phyloP scores from a whole-genome alignment of 2,888 invertebrate genomes.

The Chymomyza fuscimana region DNA sequence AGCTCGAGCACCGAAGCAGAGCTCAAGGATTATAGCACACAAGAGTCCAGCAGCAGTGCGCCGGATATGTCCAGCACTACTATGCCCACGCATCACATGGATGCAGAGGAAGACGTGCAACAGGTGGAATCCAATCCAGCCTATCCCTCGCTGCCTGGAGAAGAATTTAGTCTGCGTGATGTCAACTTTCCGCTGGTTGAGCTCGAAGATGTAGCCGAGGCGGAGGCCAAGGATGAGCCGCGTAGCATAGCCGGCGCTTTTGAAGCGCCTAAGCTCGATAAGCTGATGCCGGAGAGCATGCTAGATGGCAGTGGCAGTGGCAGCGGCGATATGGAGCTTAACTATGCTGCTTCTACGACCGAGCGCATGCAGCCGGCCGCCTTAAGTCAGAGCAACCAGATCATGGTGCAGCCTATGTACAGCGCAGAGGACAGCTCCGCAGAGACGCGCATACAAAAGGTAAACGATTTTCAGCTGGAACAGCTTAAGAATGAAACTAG shows the following conservation, averaged over 20 bases:
- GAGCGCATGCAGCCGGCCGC: slow-evolving; percentile 32
- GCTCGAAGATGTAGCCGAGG: slow-evolving; percentile 67
- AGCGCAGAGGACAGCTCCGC: slow-evolving; percentile 68
- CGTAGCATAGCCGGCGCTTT: slow-evolving; percentile 61
- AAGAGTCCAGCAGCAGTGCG: slow-evolving; percentile 13
- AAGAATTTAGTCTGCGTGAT: slow-evolving; percentile 80
- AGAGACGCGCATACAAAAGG: slow-evolving; percentile 66
- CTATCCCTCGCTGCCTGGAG: slow-evolving; percentile 81
- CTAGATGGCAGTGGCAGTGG: slow-evolving; percentile 59
- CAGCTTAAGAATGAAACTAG: slow-evolving; percentile 50
- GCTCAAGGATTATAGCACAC: slow-evolving; percentile 6
- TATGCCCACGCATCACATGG: slow-evolving; percentile 49
- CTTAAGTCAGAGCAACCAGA: not conserved
- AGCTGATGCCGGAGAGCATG: slow-evolving; percentile 48
- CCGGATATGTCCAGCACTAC: slow-evolving; percentile 25
- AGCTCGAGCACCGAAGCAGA: not conserved
- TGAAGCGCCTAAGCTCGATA: slow-evolving; percentile 55
- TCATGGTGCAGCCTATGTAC: slow-evolving; percentile 62
- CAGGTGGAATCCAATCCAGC: slow-evolving; percentile 80
- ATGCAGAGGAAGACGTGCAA: slow-evolving; percentile 71
- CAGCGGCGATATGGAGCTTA: slow-evolving; percentile 50
- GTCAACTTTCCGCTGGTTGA: slow-evolving; percentile 70
- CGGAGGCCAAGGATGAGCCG: slow-evolving; percentile 67
- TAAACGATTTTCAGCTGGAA: slow-evolving; percentile 54
- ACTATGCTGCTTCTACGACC: slow-evolving; percentile 30